These are phyloP conservation scores for Clusia tigrina DNA, from an alignment of 2,888 invertebrate species.

Conservation along the genomic window DNA sequence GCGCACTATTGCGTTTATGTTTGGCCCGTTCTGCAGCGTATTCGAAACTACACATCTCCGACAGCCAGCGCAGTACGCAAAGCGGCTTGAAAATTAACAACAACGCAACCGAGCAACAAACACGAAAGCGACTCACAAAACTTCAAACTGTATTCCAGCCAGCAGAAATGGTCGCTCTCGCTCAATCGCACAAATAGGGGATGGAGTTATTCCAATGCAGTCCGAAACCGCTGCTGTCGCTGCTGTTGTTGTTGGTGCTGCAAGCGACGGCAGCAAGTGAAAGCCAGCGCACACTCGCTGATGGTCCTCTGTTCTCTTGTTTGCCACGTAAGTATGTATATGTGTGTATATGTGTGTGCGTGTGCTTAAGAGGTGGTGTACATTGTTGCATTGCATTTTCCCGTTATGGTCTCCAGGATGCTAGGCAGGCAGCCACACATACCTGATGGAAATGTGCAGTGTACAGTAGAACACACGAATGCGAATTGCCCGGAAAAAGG, in stretches of 20 bases:
- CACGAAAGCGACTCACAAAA: not conserved
- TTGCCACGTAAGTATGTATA: too few relatives aligned
- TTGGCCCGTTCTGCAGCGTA: conserved; percentile 50
- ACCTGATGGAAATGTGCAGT: conserved; percentile 2
- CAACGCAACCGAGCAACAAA: conserved; percentile 15
- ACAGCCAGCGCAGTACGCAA: conserved; percentile 48
- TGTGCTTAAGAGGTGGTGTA: not conserved
- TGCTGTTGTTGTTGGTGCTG: too few relatives aligned
- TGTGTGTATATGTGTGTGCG: too few relatives aligned
- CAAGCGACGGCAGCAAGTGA: too few relatives aligned
- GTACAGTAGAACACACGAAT: not conserved
- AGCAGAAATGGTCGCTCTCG: conserved; percentile 7
- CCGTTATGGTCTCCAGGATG: conserved; percentile 1
- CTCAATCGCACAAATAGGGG: conserved; percentile 6
- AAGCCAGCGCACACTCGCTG: too few relatives aligned
- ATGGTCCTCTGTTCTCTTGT: too few relatives aligned
- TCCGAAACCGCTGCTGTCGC: too few relatives aligned
- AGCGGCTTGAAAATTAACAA: conserved; percentile 20
- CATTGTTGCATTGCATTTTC: not conserved
- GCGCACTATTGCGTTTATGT: conserved; percentile 32
- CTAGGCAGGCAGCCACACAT: not conserved
- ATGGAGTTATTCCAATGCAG: not conserved
- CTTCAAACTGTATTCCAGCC: conserved; percentile 16
- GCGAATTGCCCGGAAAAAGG: too few relatives aligned
- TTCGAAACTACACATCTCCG: conserved; percentile 52